phyloP scores from a whole-genome alignment of 2,113 vertebrate species.

The Eulemur macaco region DNA sequence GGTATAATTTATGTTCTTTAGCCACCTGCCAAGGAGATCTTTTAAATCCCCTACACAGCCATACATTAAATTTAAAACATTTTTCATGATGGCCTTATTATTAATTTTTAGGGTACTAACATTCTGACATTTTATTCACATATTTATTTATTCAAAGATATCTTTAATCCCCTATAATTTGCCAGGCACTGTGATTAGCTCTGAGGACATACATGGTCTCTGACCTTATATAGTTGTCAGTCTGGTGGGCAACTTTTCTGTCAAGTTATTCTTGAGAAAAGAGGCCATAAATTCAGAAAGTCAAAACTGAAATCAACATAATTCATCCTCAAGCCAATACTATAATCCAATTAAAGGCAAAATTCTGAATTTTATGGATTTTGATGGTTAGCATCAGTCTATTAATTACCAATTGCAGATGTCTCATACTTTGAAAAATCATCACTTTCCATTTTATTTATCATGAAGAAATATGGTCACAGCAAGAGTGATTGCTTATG shows the following conservation, averaged over 20 bases:
- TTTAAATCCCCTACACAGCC: background rate
- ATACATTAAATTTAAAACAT: background rate
- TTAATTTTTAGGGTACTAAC: background rate
- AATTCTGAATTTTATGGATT: background rate
- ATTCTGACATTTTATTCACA: background rate
- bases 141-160: background rate
- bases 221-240: background rate
- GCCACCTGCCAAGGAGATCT: background rate
- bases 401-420: background rate
- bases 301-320: background rate
- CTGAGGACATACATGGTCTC: background rate
- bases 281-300: background rate
- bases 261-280: background rate
- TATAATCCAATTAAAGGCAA: background rate
- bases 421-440: background rate
- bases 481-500: background rate
- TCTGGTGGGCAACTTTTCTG: background rate
- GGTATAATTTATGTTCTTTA: background rate
- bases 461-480: slow-evolving; percentile 3
- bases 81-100: background rate
- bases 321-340: background rate
- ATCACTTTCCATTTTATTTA: background rate
- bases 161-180: background rate
- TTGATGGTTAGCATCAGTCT: background rate
- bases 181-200: background rate